phyloP scores from a whole-genome alignment of 2,797 vertebrate species.

The Platalea minor region DNA sequence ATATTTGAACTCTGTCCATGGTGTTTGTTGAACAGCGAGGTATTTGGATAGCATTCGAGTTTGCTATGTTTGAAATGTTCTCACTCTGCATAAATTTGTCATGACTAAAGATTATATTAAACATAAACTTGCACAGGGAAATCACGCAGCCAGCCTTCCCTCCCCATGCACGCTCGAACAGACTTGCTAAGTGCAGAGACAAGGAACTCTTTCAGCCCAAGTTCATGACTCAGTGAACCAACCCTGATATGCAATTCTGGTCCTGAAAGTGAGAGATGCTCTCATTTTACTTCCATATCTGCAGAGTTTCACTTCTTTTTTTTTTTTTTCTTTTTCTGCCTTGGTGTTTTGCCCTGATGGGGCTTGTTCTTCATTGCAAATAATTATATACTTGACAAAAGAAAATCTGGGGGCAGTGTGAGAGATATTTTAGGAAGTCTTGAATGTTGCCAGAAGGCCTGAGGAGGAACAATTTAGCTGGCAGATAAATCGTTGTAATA shows the following conservation, averaged over 20 bases:
- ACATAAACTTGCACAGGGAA: background rate
- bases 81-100: slow-evolving; percentile 43
- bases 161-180: background rate
- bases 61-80: background rate
- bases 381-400: background rate
- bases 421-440: background rate
- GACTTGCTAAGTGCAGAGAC: background rate
- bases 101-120: slow-evolving; percentile 18
- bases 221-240: slow-evolving; percentile 14
- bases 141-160: background rate
- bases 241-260: background rate
- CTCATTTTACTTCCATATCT: background rate
- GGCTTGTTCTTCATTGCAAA: background rate
- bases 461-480: slow-evolving; percentile 8
- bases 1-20: background rate
- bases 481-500: slow-evolving; percentile 24
- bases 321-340: background rate
- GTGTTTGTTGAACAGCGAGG: background rate
- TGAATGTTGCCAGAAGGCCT: background rate
- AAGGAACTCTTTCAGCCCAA: background rate
- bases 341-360: background rate
- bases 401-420: background rate
- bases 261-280: slow-evolving; percentile 14
- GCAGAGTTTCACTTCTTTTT: background rate
- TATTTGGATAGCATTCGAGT: background rate